A percentile compares a stretch with the other conserved stretches of the same genome.
Conservation (phyloP, 2,797 vertebrate species). For the Schizopygopsis malacanthus region DNA sequence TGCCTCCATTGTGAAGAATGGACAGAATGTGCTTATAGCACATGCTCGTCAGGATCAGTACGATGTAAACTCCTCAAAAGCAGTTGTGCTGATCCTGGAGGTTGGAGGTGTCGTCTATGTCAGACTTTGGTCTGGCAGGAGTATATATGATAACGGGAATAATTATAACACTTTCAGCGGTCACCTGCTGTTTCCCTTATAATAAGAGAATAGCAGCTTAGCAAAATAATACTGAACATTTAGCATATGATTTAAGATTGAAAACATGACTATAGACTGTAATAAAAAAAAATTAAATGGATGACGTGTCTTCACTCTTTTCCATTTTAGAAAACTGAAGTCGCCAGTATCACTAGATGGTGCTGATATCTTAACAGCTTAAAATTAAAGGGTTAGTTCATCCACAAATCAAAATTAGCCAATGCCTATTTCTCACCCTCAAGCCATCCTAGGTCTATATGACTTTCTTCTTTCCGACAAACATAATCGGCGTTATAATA, state of each 20-base stretch:
- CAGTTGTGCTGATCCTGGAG: not conserved
- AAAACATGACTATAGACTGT: not conserved
- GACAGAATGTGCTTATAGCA: accelerated
- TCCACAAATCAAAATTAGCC: no score
- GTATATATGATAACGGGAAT: not conserved
- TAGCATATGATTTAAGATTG: not conserved
- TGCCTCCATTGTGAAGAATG: not conserved
- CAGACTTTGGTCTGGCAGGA: not conserved
- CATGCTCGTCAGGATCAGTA: not conserved
- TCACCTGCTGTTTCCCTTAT: not conserved
- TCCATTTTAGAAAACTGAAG: no score
- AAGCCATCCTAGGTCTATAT: no score
- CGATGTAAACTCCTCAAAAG: not conserved
- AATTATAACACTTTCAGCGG: not conserved
- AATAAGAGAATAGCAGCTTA: not conserved
- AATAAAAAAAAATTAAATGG: no score
- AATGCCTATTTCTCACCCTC: no score
- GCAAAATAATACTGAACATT: not conserved
- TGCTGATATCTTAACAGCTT: no score
- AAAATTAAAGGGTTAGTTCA: no score
- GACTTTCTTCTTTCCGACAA: no score
- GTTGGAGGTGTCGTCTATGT: no score
- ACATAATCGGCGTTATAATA: no score
- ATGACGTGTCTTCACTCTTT: no score
- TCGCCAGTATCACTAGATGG: no score